phyloP scores from a whole-genome alignment of 2,797 vertebrate genomes.

The Tokudaia tokunoshimensis region DNA sequence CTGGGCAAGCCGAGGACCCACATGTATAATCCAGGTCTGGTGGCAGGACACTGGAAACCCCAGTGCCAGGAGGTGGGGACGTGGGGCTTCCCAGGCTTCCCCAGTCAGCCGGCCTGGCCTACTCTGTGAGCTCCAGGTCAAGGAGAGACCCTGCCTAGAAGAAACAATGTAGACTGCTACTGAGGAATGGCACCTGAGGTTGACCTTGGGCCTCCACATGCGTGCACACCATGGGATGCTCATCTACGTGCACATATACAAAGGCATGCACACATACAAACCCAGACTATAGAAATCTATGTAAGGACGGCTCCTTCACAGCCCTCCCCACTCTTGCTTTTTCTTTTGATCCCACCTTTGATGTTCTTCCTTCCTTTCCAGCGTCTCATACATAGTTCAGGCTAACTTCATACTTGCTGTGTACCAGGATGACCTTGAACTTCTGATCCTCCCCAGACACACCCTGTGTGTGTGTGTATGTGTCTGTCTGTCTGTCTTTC shows the following conservation, averaged over 20 bases:
- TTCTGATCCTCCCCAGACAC: background rate
- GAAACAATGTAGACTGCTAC: background rate
- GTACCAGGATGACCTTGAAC: background rate
- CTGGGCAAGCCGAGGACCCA: background rate
- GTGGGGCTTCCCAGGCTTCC: background rate
- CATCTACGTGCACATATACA: background rate
- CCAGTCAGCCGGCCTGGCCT: background rate
- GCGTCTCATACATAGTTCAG: too few species aligned
- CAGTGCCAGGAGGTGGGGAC: background rate
- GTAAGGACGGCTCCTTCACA: background rate
- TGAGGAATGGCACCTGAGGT: background rate
- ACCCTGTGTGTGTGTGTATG: background rate
- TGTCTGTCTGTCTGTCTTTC: background rate
- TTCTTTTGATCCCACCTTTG: background rate
- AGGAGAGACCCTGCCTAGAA: background rate
- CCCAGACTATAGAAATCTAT: background rate
- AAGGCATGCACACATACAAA: background rate
- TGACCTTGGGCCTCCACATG: background rate
- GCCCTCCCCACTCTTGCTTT: background rate
- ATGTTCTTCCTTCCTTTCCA: background rate
- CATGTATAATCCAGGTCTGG: background rate
- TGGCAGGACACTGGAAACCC: background rate
- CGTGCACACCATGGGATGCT: background rate
- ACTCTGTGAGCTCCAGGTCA: background rate
- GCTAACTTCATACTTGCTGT: background rate